A percentile compares a stretch with the other conserved stretches of the same genome.
Evolutionary conservation across 2,888 invertebrate species (phyloP).

Genomic region (Cephonodes hylas): DNA sequence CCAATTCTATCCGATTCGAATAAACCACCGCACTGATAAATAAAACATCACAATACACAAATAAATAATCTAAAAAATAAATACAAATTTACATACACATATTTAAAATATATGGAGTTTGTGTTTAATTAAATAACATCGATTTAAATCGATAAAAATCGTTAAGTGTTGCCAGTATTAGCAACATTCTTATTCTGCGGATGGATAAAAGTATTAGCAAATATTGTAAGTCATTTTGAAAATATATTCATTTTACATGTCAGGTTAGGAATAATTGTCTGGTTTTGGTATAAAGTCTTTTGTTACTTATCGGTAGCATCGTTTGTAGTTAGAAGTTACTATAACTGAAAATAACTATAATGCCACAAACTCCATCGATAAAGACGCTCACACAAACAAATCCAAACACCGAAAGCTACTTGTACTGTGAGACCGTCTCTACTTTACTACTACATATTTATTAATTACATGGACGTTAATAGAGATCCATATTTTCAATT

Average conservation of each 20-base stretch:
- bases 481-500: slow-evolving; percentile 44
- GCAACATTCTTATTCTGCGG: neutral
- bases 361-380: neutral
- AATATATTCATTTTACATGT: too few species aligned
- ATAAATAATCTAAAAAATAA: neutral
- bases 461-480: slow-evolving; percentile 46
- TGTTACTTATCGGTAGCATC: too few species aligned
- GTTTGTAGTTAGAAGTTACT: too few species aligned
- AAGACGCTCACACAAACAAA: neutral
- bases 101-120: neutral
- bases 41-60: slow-evolving; percentile 3
- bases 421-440: neutral
- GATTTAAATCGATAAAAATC: neutral
- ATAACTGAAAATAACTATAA: too few species aligned
- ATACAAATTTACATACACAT: neutral
- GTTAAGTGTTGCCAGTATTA: neutral
- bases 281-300: too few species aligned
- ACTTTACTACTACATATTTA: slow-evolving; percentile 16
- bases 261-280: too few species aligned
- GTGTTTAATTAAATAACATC: neutral
- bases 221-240: too few species aligned
- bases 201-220: too few species aligned
- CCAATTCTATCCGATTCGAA: slow-evolving; percentile 3
- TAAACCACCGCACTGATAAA: slow-evolving; percentile 5
- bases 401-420: neutral